Percentiles rank a stretch among this genome's conserved stretches.
phyloP scores from a whole-genome alignment of 2,113 vertebrate genomes.

The Maccullochella peelii region DNA sequence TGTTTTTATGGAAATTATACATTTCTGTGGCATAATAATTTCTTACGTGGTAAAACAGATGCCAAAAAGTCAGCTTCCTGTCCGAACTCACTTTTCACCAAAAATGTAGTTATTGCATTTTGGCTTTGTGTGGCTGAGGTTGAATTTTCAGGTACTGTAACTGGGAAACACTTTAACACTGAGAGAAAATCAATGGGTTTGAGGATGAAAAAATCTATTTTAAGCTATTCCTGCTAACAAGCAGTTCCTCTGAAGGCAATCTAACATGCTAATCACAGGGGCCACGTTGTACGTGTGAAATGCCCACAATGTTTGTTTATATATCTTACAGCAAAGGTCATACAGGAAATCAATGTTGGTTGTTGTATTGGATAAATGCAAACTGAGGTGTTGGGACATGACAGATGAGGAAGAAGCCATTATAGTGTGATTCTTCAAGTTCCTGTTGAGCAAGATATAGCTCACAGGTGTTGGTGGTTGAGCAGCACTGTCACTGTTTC shows the following conservation, averaged over 20 bases:
- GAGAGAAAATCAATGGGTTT: not conserved
- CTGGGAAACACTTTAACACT: not conserved
- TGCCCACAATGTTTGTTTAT: not conserved
- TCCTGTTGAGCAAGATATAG: not conserved
- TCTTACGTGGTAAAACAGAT: too few relatives aligned
- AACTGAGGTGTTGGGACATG: not conserved
- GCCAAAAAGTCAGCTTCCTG: too few relatives aligned
- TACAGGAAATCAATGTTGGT: not conserved
- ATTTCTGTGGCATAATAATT: not conserved
- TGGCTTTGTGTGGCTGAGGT: not conserved
- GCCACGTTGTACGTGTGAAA: not conserved
- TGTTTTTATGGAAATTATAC: not conserved
- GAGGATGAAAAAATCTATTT: conserved; percentile 11
- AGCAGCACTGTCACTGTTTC: not conserved
- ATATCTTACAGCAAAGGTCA: not conserved
- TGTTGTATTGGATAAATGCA: not conserved
- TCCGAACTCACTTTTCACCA: too few relatives aligned
- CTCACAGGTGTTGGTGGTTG: not conserved
- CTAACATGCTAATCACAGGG: not conserved
- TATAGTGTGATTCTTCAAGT: not conserved
- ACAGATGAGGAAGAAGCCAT: conserved; percentile 6
- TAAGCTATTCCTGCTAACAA: conserved; percentile 16
- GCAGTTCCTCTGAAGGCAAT: conserved; percentile 4
- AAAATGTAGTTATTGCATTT: not conserved
- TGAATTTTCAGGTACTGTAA: not conserved